Percentiles rank a stretch among this genome's conserved stretches.
Evolutionary conservation across 2,888 invertebrate species (phyloP).

Genomic region (Drosophila gaucha): DNA sequence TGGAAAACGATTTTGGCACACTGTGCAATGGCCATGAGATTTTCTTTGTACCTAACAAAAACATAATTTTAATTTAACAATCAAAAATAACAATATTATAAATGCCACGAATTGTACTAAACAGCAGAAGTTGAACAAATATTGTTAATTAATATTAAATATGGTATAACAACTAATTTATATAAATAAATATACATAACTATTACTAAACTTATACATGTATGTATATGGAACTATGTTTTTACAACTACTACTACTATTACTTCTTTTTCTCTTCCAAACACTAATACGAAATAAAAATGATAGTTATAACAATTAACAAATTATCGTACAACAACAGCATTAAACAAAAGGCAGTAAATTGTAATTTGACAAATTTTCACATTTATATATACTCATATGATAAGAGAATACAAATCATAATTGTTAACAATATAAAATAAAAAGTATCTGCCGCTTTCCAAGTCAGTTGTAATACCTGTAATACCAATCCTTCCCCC

Average conservation of each 20-base stretch:
- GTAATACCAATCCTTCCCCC: conserved; percentile 27
- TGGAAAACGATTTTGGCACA: conserved; percentile 31
- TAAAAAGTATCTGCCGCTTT: conserved; percentile 36
- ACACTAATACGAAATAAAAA: conserved; percentile 36
- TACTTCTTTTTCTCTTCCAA: conserved; percentile 61
- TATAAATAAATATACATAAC: conserved; percentile 34
- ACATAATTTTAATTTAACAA: conserved; percentile 47
- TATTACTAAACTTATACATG: conserved; percentile 22
- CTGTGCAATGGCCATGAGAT: conserved; percentile 61
- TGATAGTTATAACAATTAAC: conserved; percentile 28
- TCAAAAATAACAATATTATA: conserved; percentile 35
- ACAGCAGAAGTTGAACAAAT: conserved; percentile 44
- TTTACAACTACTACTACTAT: conserved; percentile 51
- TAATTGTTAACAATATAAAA: conserved; percentile 30
- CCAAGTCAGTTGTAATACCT: conserved; percentile 32
- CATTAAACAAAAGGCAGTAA: conserved; percentile 46
- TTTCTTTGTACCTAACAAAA: conserved; percentile 66
- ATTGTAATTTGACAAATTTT: conserved; percentile 47
- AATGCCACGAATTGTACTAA: conserved; percentile 61
- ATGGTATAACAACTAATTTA: conserved; percentile 62
- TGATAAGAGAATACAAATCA: conserved; percentile 18
- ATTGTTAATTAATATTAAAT: conserved; percentile 69
- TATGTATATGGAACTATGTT: conserved; percentile 32
- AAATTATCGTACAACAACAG: conserved; percentile 41
- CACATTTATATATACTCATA: conserved; percentile 58